Evolutionary conservation across 2,113 vertebrate species (phyloP).

Genomic region (Leucosticte australis): DNA sequence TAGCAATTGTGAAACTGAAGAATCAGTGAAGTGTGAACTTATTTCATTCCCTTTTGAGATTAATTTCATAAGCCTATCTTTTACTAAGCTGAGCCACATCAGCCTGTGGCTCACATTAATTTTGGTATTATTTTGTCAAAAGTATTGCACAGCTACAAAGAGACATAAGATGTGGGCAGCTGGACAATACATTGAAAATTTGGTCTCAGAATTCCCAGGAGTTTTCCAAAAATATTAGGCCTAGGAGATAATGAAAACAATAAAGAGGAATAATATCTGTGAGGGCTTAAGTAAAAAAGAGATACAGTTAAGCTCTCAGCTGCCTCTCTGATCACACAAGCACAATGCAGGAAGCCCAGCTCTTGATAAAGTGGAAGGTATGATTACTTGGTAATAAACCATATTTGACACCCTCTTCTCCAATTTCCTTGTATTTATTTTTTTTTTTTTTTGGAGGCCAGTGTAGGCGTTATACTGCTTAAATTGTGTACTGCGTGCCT

Average conservation of each 20-base stretch:
- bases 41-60: background rate
- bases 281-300: background rate
- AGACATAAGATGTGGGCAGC: background rate
- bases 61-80: background rate
- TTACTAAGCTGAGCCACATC: background rate
- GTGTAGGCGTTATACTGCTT: conserved; percentile 6
- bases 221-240: background rate
- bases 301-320: background rate
- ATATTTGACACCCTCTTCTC: background rate
- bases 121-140: background rate
- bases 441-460: background rate
- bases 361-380: background rate
- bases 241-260: background rate
- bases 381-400: background rate
- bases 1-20: background rate
- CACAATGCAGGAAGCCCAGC: background rate
- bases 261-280: background rate
- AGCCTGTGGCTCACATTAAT: background rate
- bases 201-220: background rate
- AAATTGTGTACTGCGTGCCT: background rate
- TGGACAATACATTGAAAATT: background rate
- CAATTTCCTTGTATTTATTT: background rate
- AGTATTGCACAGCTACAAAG: background rate
- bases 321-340: background rate
- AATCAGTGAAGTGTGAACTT: background rate